Conservation (phyloP, 2,113 vertebrate genomes). For the Passer montanus region DNA sequence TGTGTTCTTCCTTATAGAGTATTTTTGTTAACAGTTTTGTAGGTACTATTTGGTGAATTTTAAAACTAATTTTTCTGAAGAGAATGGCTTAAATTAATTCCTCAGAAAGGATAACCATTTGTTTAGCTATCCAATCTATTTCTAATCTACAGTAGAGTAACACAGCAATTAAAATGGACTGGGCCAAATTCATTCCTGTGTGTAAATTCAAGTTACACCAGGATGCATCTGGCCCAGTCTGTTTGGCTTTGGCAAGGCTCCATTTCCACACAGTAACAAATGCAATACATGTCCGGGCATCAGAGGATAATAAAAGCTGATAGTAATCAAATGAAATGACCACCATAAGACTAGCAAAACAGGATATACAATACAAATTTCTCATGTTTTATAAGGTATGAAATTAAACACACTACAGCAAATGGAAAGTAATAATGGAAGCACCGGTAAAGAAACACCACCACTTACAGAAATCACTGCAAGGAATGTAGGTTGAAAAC, state of each 20-base stretch:
- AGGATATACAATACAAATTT: conserved; percentile 62
- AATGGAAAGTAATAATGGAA: conserved; percentile 57
- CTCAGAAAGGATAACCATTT: background rate
- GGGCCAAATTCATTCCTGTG: background rate
- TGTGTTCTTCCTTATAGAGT: background rate
- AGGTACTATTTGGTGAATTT: background rate
- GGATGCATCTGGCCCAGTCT: background rate
- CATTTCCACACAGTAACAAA: conserved; percentile 45
- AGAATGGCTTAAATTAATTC: background rate
- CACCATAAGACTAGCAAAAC: conserved; percentile 61
- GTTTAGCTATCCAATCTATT: background rate
- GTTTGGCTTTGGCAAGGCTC: background rate
- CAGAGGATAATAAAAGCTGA: conserved; percentile 64
- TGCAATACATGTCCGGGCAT: conserved; percentile 51
- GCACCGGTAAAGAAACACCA: conserved; percentile 40
- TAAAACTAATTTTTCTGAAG: background rate
- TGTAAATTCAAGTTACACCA: conserved; percentile 21
- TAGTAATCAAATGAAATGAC: conserved; percentile 67
- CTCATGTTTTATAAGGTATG: conserved; percentile 75
- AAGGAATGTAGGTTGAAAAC: background rate
- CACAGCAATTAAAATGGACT: conserved; percentile 5
- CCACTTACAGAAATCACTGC: conserved; percentile 11
- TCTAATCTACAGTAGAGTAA: background rate
- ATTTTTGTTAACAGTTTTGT: background rate
- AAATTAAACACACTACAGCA: conserved; percentile 69